Evolutionary conservation across 2,113 vertebrate species (phyloP).

Genomic region (Galemys pyrenaicus): DNA sequence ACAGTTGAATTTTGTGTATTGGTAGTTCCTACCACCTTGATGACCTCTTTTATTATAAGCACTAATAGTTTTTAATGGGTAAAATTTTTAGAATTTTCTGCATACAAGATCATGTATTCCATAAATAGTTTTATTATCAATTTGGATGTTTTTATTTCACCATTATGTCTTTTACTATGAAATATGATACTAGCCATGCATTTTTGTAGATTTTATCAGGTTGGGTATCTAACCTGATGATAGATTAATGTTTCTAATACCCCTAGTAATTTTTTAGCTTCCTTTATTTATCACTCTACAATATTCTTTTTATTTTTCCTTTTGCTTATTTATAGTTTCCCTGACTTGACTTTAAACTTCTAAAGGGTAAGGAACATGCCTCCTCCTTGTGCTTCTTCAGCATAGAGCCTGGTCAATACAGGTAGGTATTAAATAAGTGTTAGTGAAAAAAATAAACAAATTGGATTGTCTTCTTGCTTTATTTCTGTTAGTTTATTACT

Average conservation of each 20-base stretch:
- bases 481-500: neutral
- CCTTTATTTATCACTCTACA: neutral
- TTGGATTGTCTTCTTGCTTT: slow-evolving; percentile 9
- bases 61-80: neutral
- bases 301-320: neutral
- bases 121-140: neutral
- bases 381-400: neutral
- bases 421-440: neutral
- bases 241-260: neutral
- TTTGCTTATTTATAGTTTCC: neutral
- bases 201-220: neutral
- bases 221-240: too few relatives aligned
- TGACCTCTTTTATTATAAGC: neutral
- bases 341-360: neutral
- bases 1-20: neutral
- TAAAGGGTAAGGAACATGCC: neutral
- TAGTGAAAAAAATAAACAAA: neutral
- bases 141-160: neutral
- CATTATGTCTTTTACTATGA: neutral
- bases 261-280: slow-evolving; percentile 3
- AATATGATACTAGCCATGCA: neutral
- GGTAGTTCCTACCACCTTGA: neutral
- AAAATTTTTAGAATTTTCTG: neutral
- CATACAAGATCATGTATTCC: neutral
- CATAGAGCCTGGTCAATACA: neutral